These are phyloP conservation scores for Tiphia femorata DNA, from an alignment of 2,888 invertebrate genomes.

Conservation along the genomic window DNA sequence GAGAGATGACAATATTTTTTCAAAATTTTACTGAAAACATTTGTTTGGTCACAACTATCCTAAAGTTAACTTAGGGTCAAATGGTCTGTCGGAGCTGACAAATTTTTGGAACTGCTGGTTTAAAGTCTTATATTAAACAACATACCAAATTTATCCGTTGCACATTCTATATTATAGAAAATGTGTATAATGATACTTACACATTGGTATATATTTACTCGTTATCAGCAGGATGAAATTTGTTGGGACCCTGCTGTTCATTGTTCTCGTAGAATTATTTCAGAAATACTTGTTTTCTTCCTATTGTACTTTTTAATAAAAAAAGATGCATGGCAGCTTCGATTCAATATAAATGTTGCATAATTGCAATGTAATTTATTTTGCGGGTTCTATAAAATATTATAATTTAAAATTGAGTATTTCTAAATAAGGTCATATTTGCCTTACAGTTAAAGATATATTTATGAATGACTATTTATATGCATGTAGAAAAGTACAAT, in stretches of 20 bases:
- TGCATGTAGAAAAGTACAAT: too few species aligned
- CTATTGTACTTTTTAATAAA: too few species aligned
- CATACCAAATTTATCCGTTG: neutral
- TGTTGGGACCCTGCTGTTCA: slow-evolving; percentile 33
- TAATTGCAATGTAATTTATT: neutral
- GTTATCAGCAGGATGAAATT: slow-evolving; percentile 27
- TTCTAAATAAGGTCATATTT: too few species aligned
- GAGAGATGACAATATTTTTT: slow-evolving; percentile 1
- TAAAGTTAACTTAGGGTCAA: too few species aligned
- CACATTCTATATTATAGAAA: neutral
- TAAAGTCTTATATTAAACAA: too few species aligned
- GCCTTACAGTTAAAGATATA: too few species aligned
- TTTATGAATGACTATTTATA: too few species aligned
- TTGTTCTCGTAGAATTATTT: neutral
- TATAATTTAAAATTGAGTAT: neutral
- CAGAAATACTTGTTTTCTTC: neutral
- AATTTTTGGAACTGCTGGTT: too few species aligned
- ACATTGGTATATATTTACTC: neutral
- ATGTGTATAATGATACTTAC: neutral
- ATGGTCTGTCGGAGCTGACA: too few species aligned
- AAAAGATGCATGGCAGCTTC: too few species aligned
- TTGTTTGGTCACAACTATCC: neutral
- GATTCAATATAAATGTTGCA: neutral
- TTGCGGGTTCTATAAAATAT: neutral
- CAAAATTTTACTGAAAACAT: neutral